Conservation (phyloP, 2,113 vertebrate species). For the Cairina moschata region DNA sequence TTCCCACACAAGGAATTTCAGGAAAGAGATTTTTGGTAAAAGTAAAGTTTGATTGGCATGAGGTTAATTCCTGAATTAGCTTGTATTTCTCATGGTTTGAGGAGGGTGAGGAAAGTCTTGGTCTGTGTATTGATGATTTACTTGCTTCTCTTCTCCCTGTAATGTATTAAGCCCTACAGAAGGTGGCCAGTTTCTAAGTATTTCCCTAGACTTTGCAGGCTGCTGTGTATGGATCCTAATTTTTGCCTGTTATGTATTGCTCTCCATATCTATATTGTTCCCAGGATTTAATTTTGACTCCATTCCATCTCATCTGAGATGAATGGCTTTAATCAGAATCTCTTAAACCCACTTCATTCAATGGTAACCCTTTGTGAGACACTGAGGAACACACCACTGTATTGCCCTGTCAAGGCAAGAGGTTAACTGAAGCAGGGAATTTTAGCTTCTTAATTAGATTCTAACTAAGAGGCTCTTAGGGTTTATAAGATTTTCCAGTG, state of each 20-base stretch:
- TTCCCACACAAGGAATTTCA: background rate
- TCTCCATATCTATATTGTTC: background rate
- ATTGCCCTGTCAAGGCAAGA: background rate
- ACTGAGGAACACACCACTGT: background rate
- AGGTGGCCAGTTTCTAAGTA: background rate
- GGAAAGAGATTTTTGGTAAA: background rate
- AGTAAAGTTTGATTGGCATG: background rate
- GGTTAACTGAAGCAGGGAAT: background rate
- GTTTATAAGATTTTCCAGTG: constrained; percentile 18
- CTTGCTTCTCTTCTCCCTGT: background rate
- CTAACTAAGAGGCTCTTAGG: background rate
- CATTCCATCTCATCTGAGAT: background rate
- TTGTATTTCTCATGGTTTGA: background rate
- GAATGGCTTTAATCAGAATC: constrained; percentile 38
- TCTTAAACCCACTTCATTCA: background rate
- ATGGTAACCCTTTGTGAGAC: background rate
- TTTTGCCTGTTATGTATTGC: background rate
- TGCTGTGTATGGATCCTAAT: background rate
- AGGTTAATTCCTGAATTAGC: background rate
- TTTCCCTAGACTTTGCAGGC: background rate
- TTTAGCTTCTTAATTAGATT: constrained; percentile 22
- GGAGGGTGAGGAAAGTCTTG: background rate
- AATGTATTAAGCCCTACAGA: background rate
- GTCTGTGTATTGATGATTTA: background rate
- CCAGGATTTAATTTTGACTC: background rate